Percentiles rank a stretch among this genome's conserved stretches.
Evolutionary conservation across 1,140 invertebrate species (phyloP).

Genomic region (silkworm (Bombyx mori)): ASM3026992v2 NC_085119.1:11798501-11799000

Average conservation of each 20-base stretch:
- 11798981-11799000: neutral
- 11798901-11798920: neutral
- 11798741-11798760: constrained; percentile 30
- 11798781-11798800: constrained; percentile 53
- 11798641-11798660: too few relatives aligned
- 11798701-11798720: too few relatives aligned
- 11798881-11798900: neutral
- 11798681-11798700: too few relatives aligned
- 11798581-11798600: too few relatives aligned
- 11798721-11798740: constrained; percentile 25
- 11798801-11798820: constrained; percentile 51
- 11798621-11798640: too few relatives aligned
- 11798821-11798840: constrained; percentile 25
- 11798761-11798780: constrained; percentile 29
- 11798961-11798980: neutral
- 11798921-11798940: constrained; percentile 2
- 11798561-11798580: too few relatives aligned
- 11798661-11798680: too few relatives aligned
- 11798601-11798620: too few relatives aligned
- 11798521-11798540: too few relatives aligned
- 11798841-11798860: constrained; percentile 29
- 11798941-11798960: too few relatives aligned
- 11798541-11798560: too few relatives aligned
- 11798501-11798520: too few relatives aligned
- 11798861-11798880: constrained; percentile 12